Conservation (phyloP, 2,113 vertebrate species). For the Podiceps cristatus region DNA sequence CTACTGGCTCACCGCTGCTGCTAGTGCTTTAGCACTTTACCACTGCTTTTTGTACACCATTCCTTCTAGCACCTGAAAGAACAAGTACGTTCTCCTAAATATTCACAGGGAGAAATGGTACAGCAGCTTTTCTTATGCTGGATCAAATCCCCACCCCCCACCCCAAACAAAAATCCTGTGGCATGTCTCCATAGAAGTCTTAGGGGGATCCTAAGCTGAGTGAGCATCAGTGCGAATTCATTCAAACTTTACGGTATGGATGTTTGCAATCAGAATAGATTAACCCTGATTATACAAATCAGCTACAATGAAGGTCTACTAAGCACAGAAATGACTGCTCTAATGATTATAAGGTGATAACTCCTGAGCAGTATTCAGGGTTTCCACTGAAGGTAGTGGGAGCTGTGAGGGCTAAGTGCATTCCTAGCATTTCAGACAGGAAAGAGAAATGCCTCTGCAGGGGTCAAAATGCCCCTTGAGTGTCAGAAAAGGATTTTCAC, state of each 20-base stretch:
- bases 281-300: slow-evolving; percentile 64
- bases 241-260: slow-evolving; percentile 1
- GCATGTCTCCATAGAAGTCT: accelerated
- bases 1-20: background rate
- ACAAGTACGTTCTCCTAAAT: background rate
- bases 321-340: slow-evolving; percentile 50
- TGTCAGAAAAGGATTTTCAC: background rate
- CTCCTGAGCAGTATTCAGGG: background rate
- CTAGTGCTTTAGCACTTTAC: background rate
- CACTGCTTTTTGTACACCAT: background rate
- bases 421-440: background rate
- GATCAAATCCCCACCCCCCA: background rate
- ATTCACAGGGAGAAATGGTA: background rate
- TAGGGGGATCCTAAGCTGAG: background rate
- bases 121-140: background rate
- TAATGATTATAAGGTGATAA: slow-evolving; percentile 38
- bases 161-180: background rate
- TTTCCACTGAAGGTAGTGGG: background rate
- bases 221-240: background rate
- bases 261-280: slow-evolving; percentile 49
- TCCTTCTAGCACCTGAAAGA: background rate
- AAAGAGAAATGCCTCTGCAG: background rate
- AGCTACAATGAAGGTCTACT: slow-evolving; percentile 43
- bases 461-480: background rate
- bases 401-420: background rate